Evolutionary conservation across 2,888 invertebrate species (phyloP).

Genomic region (Sesia bembeciformis): DNA sequence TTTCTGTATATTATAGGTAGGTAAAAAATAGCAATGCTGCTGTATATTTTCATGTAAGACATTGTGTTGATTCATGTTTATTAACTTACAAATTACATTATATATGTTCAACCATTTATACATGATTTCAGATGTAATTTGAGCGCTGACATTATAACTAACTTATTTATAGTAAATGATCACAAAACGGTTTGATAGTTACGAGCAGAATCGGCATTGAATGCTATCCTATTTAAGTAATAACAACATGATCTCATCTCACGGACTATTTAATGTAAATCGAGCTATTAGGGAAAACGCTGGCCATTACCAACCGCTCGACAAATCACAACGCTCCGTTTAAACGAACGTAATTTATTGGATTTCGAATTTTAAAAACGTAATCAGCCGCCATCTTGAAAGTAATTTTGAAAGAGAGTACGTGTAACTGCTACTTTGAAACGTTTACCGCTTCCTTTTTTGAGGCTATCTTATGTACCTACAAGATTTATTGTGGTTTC

Average conservation of each 20-base stretch:
- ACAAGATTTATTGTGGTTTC: constrained; percentile 6
- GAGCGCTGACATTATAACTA: no score
- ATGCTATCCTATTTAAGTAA: constrained; percentile 28
- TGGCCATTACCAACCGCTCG: constrained; percentile 40
- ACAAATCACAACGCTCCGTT: constrained; percentile 47
- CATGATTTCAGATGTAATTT: no score
- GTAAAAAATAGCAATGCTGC: no score
- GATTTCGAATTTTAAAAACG: constrained; percentile 59
- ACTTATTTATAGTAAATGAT: no score
- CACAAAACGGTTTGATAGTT: no score
- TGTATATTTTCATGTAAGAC: no score
- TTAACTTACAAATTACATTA: no score
- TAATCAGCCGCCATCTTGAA: constrained; percentile 53
- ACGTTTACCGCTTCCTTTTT: constrained; percentile 38
- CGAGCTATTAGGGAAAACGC: constrained; percentile 57
- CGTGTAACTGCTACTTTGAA: constrained; percentile 33
- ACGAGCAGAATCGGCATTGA: constrained; percentile 32
- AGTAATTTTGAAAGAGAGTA: constrained; percentile 51
- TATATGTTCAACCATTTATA: no score
- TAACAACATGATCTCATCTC: constrained; percentile 58
- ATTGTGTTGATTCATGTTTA: no score
- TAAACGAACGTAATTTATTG: constrained; percentile 59
- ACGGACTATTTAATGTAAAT: constrained; percentile 68
- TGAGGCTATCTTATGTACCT: constrained; percentile 7
- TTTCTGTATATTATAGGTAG: no score